Evolutionary conservation across 1,140 invertebrate species (phyloP).

Genomic region (Halesus radiatus): DNA sequence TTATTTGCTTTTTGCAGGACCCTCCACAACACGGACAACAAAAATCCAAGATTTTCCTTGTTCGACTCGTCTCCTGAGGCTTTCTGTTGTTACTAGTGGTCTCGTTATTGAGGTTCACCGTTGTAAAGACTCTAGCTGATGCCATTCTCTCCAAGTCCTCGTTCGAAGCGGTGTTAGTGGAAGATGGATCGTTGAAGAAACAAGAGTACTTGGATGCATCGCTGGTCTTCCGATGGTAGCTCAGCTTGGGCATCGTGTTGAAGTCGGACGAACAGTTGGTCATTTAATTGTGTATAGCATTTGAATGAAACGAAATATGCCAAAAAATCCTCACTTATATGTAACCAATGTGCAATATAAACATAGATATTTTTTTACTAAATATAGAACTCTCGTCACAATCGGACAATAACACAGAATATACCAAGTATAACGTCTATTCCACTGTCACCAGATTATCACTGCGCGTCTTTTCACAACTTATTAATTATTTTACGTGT

Average conservation of each 20-base stretch:
- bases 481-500: too few relatives aligned
- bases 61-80: conserved; percentile 8
- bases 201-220: conserved; percentile 59
- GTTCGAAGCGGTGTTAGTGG: conserved; percentile 48
- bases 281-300: neutral
- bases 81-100: conserved; percentile 48
- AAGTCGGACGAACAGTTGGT: neutral
- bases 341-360: too few relatives aligned
- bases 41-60: conserved; percentile 3
- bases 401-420: too few relatives aligned
- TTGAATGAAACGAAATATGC: too few relatives aligned
- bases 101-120: conserved; percentile 28
- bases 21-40: conserved; percentile 55
- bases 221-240: conserved; percentile 57
- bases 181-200: conserved; percentile 55
- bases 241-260: conserved; percentile 58
- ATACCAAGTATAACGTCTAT: too few relatives aligned
- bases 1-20: neutral
- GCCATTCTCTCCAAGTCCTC: conserved; percentile 49
- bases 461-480: too few relatives aligned
- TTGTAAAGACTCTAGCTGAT: conserved; percentile 39
- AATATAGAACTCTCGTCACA: too few relatives aligned
- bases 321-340: too few relatives aligned
- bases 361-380: too few relatives aligned
- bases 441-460: too few relatives aligned